phyloP scores from a whole-genome alignment of 2,888 invertebrate genomes.

The Conistra vaccinii region DNA sequence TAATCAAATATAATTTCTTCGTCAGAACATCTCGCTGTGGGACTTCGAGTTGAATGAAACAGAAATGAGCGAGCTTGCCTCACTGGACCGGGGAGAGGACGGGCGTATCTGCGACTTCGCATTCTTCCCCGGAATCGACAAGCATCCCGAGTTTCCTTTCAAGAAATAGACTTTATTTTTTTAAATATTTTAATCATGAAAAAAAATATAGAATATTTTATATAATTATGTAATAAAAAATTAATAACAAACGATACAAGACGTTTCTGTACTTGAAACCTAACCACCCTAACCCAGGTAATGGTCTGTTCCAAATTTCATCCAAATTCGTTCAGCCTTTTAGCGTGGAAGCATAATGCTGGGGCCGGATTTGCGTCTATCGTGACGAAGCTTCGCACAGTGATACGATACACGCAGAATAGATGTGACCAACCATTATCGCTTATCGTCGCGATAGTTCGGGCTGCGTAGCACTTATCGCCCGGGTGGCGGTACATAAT shows the following conservation, averaged over 20 bases:
- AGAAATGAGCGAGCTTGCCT: slow-evolving; percentile 91
- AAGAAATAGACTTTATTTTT: slow-evolving; percentile 77
- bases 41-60: slow-evolving; percentile 92
- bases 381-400: too few relatives aligned
- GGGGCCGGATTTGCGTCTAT: too few relatives aligned
- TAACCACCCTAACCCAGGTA: too few relatives aligned
- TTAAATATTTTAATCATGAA: slow-evolving; percentile 15
- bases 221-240: slow-evolving; percentile 10
- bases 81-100: slow-evolving; percentile 92
- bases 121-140: slow-evolving; percentile 92
- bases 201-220: slow-evolving; percentile 26
- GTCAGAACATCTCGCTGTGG: slow-evolving; percentile 93
- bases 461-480: too few relatives aligned
- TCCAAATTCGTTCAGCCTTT: too few relatives aligned
- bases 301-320: too few relatives aligned
- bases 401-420: too few relatives aligned
- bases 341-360: too few relatives aligned
- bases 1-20: background rate
- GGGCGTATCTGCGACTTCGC: slow-evolving; percentile 93
- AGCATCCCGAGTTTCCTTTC: slow-evolving; percentile 94
- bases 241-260: background rate
- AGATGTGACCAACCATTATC: too few relatives aligned
- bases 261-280: too few relatives aligned
- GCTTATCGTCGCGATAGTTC: too few relatives aligned
- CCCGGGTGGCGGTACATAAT: too few relatives aligned